A percentile compares a stretch with the other conserved stretches of the same genome.
Conservation (phyloP, 2,113 vertebrate genomes). For the Alosa alosa region DNA sequence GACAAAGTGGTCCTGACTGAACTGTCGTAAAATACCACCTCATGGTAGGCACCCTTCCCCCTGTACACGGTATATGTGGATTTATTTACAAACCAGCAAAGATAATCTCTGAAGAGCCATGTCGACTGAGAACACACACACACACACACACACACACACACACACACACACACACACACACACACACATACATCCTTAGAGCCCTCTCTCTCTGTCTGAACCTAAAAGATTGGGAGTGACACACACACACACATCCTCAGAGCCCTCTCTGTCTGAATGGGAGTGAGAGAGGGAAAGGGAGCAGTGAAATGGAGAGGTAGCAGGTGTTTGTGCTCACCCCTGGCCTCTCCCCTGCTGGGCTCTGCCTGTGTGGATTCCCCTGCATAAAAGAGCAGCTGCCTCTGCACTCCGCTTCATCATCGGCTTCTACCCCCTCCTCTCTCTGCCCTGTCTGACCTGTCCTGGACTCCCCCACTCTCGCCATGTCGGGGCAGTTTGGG, state of each 20-base stretch:
- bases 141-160: neutral
- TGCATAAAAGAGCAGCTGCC: conserved; percentile 45
- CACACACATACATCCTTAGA: neutral
- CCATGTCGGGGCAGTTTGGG: neutral
- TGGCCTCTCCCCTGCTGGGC: conserved; percentile 36
- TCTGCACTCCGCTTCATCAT: conserved; percentile 9
- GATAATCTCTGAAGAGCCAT: too few species aligned
- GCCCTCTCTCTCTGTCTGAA: neutral
- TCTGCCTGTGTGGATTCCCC: conserved; percentile 35
- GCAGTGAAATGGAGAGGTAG: neutral
- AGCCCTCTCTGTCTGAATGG: neutral
- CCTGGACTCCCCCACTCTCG: neutral
- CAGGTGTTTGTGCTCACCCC: conserved; percentile 42
- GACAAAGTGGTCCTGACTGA: too few species aligned
- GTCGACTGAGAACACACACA: too few species aligned
- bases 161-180: neutral
- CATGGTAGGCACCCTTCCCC: too few species aligned
- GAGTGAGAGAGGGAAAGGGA: neutral
- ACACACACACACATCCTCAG: too few species aligned
- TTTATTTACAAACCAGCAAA: too few species aligned
- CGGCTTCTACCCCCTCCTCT: neutral
- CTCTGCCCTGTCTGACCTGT: too few species aligned
- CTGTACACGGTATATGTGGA: too few species aligned
- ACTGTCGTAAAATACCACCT: too few species aligned
- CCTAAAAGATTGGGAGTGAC: neutral